These are phyloP conservation scores for Pyrocephalus nanus DNA, from an alignment of 2,797 vertebrate species.

Conservation along the genomic window DNA sequence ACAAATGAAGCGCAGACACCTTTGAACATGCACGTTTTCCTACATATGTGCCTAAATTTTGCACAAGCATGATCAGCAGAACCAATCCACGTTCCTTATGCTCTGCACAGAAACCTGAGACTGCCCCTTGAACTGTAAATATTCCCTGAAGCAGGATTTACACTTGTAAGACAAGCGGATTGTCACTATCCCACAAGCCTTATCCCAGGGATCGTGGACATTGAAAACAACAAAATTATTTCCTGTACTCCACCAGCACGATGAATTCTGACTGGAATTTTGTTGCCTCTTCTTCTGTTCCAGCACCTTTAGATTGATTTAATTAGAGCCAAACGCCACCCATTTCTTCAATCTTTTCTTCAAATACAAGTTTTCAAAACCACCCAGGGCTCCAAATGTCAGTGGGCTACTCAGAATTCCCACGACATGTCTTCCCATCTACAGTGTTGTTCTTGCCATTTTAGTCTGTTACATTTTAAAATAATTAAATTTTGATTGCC, in stretches of 20 bases:
- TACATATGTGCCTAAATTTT: not conserved
- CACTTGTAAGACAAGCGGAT: not conserved
- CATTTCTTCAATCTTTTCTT: not conserved
- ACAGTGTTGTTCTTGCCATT: not conserved
- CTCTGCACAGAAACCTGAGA: not conserved
- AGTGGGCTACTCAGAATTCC: not conserved
- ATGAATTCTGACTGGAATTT: not conserved
- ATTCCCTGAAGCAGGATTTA: not conserved
- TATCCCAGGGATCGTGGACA: not conserved
- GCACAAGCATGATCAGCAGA: not conserved
- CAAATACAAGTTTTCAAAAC: not conserved
- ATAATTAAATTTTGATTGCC: not conserved
- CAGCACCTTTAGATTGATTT: not conserved
- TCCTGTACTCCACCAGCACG: not conserved
- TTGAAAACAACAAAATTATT: not conserved
- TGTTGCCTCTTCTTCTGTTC: not conserved
- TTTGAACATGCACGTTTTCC: not conserved
- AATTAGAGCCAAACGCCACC: fast-evolving
- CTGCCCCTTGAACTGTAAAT: not conserved
- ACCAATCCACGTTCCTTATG: not conserved
- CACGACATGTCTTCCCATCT: not conserved
- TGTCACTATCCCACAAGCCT: not conserved
- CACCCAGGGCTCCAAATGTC: not conserved
- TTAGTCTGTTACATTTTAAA: not conserved
- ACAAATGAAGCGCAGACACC: not conserved